These are phyloP conservation scores for Scophthalmus maximus DNA, from an alignment of 2,113 vertebrate species.

Conservation along the genomic window DNA sequence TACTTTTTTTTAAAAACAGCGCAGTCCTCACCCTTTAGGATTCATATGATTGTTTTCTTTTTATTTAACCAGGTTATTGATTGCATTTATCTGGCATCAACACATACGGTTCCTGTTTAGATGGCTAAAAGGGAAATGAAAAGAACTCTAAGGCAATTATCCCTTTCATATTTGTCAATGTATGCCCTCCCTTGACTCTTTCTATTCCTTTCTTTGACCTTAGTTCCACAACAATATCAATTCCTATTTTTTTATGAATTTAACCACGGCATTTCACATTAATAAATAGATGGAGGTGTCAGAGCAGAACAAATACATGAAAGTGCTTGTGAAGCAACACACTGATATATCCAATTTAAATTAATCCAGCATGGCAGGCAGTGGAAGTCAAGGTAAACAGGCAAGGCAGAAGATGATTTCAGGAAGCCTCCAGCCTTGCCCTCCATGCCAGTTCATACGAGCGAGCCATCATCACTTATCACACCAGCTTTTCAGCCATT, in stretches of 20 bases:
- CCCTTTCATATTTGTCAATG: not conserved
- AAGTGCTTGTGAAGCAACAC: not conserved
- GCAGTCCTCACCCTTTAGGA: not conserved
- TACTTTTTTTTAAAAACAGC: not conserved
- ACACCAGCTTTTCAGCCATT: conserved; percentile 25
- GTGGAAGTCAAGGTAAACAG: conserved; percentile 39
- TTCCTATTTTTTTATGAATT: not conserved
- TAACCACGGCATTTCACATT: not conserved
- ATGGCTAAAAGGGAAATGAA: not conserved
- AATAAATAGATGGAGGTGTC: not conserved
- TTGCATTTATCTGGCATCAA: not conserved
- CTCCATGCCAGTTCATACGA: conserved; percentile 17
- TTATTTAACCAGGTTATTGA: not conserved
- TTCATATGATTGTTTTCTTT: not conserved
- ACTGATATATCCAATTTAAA: conserved; percentile 31
- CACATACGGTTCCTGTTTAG: not conserved
- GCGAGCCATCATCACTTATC: conserved; percentile 44
- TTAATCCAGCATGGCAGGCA: conserved; percentile 38
- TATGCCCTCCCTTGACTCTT: not conserved
- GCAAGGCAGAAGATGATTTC: conserved; percentile 1
- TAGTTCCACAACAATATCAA: not conserved
- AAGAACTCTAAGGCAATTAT: not conserved
- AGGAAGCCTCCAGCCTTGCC: conserved; percentile 25
- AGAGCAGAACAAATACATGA: conserved; percentile 6
- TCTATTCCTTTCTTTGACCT: not conserved